Evolutionary conservation across 2,888 invertebrate genomes (phyloP).

Genomic region (Ditylenchus weischeri): DNA sequence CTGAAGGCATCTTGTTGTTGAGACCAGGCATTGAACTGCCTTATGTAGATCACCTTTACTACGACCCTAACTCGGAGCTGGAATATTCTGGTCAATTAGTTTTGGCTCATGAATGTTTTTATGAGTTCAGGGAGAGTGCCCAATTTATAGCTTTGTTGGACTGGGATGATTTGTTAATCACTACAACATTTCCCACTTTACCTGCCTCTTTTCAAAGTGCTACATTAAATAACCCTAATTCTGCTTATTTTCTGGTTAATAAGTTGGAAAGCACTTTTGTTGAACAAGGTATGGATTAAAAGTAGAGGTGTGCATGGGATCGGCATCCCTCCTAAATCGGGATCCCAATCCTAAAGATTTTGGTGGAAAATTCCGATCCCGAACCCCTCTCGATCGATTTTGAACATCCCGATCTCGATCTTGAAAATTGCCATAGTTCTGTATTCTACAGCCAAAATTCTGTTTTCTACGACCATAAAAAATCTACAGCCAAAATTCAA

Average conservation of each 20-base stretch:
- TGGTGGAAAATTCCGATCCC: no score
- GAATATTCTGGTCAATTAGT: slow-evolving; percentile 30
- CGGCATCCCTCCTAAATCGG: no score
- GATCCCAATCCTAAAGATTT: no score
- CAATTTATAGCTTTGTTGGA: slow-evolving; percentile 38
- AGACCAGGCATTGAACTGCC: slow-evolving; percentile 30
- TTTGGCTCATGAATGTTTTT: slow-evolving; percentile 32
- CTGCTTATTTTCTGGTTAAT: slow-evolving; percentile 20
- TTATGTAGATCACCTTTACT: slow-evolving; percentile 18
- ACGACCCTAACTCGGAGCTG: slow-evolving; percentile 38
- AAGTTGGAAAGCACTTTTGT: slow-evolving; percentile 24
- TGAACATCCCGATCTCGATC: no score
- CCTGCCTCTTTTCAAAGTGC: slow-evolving; percentile 8
- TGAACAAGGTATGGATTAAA: slow-evolving; percentile 13
- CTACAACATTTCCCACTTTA: slow-evolving; percentile 8
- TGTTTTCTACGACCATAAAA: no score
- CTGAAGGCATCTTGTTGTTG: slow-evolving; percentile 28
- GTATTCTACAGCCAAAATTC: no score
- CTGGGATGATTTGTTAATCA: slow-evolving; percentile 39
- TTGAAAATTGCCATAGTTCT: no score
- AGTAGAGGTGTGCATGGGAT: no score
- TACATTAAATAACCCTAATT: background rate
- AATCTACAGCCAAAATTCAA: no score
- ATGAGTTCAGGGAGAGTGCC: slow-evolving; percentile 38
- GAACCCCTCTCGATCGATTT: no score